A percentile compares a stretch with the other conserved stretches of the same genome.
Evolutionary conservation across 2,797 vertebrate species (phyloP).

Genomic region (Otolemur crassicaudatus): DNA sequence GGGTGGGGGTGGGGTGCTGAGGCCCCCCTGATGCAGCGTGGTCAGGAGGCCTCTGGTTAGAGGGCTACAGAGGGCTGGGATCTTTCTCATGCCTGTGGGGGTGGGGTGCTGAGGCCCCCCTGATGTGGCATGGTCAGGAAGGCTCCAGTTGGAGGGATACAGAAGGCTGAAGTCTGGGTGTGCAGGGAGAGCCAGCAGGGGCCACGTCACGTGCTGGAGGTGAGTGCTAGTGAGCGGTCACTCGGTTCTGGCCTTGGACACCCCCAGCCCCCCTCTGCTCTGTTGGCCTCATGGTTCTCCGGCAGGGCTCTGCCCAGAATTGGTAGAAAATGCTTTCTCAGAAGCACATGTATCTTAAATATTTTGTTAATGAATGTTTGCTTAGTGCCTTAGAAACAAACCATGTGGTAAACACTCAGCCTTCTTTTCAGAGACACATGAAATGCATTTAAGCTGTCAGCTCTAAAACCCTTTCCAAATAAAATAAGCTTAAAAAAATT

Average conservation of each 20-base stretch:
- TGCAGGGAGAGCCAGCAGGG: rapidly evolving
- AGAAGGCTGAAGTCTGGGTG: not conserved
- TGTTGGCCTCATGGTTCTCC: rapidly evolving
- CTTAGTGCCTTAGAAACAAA: conserved; percentile 69
- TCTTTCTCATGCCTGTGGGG: not conserved
- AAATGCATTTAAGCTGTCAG: conserved; percentile 34
- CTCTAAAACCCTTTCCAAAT: conserved; percentile 49
- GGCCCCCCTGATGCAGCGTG: rapidly evolving
- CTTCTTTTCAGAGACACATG: conserved; percentile 20
- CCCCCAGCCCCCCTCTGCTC: not conserved
- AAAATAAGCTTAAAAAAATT: conserved; percentile 45
- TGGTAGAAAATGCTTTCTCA: not conserved
- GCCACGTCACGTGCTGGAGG: rapidly evolving
- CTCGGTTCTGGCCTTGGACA: not conserved
- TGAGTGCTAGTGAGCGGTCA: not conserved
- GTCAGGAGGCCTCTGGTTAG: not conserved
- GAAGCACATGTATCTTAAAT: not conserved
- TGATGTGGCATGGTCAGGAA: rapidly evolving
- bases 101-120: rapidly evolving
- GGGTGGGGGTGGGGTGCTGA: rapidly evolving
- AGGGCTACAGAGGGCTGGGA: rapidly evolving
- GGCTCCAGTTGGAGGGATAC: not conserved
- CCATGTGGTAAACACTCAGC: conserved; percentile 48
- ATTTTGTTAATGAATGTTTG: conserved; percentile 53
- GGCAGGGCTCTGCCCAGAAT: not conserved